phyloP scores from a whole-genome alignment of 2,113 vertebrate species.

The Chloroceryle aenea region DNA sequence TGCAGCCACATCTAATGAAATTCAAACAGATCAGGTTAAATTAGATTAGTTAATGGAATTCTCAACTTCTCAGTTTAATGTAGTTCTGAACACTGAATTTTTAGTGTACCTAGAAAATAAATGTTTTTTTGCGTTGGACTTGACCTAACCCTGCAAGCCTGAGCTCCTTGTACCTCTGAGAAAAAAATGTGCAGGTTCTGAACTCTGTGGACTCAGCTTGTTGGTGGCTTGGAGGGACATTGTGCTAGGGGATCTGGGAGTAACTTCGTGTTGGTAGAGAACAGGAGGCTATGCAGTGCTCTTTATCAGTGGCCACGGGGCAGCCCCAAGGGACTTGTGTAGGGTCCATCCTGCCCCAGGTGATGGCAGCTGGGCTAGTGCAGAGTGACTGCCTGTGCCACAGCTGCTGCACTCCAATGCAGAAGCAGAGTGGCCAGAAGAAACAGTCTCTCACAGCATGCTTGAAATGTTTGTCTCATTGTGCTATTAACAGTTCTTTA shows the following conservation, averaged over 20 bases:
- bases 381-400: neutral
- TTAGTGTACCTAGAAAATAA: constrained; percentile 42
- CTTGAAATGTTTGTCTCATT: neutral
- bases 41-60: constrained; percentile 63
- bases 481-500: neutral
- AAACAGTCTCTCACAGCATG: neutral
- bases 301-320: neutral
- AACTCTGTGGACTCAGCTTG: neutral
- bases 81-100: constrained; percentile 11
- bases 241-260: neutral
- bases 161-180: neutral
- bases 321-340: neutral
- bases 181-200: neutral
- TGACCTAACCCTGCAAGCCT: neutral
- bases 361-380: neutral
- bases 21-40: constrained; percentile 61
- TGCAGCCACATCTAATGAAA: constrained; percentile 56
- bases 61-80: constrained; percentile 40
- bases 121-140: neutral
- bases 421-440: neutral
- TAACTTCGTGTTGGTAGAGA: neutral
- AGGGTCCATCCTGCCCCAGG: neutral
- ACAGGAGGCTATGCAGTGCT: neutral
- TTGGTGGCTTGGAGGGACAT: neutral
- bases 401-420: neutral